phyloP scores from a whole-genome alignment of 2,888 invertebrate genomes.

The Leptarthrus brevirostris region DNA sequence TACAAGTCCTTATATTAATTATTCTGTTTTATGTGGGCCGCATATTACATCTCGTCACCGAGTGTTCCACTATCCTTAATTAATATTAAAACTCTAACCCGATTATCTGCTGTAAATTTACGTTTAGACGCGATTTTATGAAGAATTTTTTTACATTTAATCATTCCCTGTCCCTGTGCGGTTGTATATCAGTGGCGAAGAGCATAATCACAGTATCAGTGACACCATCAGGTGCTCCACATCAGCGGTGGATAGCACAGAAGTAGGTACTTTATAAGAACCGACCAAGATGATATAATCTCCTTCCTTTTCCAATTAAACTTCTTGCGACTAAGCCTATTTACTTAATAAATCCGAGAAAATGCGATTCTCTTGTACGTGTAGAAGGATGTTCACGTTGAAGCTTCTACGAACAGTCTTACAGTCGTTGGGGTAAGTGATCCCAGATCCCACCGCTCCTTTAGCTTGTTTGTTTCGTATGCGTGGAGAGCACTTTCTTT shows the following conservation, averaged over 20 bases:
- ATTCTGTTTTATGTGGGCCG: no score
- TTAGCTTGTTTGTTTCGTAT: neutral
- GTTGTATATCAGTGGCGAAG: neutral
- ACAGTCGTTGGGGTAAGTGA: no score
- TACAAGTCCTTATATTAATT: no score
- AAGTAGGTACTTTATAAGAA: slow-evolving; percentile 28
- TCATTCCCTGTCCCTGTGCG: neutral
- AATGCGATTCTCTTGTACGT: slow-evolving; percentile 35
- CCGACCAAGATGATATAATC: slow-evolving; percentile 42
- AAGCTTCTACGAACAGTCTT: no score
- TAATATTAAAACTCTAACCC: slow-evolving; percentile 18
- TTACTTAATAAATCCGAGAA: slow-evolving; percentile 49
- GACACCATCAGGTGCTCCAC: neutral
- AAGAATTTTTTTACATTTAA: slow-evolving; percentile 4
- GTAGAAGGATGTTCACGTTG: neutral
- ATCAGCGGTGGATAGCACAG: slow-evolving; percentile 1
- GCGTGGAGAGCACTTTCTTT: slow-evolving; percentile 26
- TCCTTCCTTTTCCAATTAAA: slow-evolving; percentile 52
- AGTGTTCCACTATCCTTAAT: slow-evolving; percentile 20
- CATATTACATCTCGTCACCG: no score
- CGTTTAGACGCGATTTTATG: slow-evolving; percentile 21
- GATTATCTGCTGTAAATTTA: slow-evolving; percentile 34
- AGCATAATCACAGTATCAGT: slow-evolving; percentile 1
- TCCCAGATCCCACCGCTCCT: no score
- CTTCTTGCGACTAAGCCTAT: slow-evolving; percentile 50